A percentile compares a stretch with the other conserved stretches of the same genome.
These are phyloP conservation scores for Caenorhabditis sp. DNA, from an alignment of 2,888 invertebrate genomes.

Conservation along the genomic window DNA sequence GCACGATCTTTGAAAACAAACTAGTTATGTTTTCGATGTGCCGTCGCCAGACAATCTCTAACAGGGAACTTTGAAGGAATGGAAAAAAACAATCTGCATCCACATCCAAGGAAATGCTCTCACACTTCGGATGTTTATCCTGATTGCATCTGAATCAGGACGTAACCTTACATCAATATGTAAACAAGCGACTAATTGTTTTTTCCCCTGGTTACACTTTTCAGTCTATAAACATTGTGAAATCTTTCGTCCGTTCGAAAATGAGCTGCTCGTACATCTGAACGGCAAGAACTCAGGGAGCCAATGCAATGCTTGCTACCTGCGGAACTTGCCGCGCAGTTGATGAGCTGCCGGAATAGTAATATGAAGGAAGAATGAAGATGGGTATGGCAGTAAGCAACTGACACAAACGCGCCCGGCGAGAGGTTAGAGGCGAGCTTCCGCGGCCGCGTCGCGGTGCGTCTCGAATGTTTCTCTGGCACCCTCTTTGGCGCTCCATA, in stretches of 20 bases:
- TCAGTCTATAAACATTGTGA: neutral
- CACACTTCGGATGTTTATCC: no score
- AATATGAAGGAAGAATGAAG: neutral
- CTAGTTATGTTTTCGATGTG: no score
- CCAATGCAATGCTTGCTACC: conserved; percentile 24
- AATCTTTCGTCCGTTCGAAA: neutral
- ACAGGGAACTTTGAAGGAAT: no score
- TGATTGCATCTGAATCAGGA: no score
- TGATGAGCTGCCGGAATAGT: conserved; percentile 3
- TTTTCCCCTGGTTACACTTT: no score
- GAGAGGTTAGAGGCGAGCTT: conserved; percentile 22
- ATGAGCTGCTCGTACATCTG: conserved; percentile 1
- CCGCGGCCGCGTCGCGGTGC: conserved; percentile 36
- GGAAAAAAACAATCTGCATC: no score
- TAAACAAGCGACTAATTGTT: no score
- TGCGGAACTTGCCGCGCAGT: conserved; percentile 27
- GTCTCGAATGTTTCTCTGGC: conserved; percentile 25
- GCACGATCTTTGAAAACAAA: no score
- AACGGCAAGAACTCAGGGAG: conserved; percentile 47
- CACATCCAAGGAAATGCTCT: no score
- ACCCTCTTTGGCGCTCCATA: conserved; percentile 22
- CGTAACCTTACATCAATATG: no score
- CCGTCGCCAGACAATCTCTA: no score
- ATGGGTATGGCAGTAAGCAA: neutral
- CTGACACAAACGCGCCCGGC: neutral